Conservation (phyloP, 2,113 vertebrate species). For the Dicaeum eximium region DNA sequence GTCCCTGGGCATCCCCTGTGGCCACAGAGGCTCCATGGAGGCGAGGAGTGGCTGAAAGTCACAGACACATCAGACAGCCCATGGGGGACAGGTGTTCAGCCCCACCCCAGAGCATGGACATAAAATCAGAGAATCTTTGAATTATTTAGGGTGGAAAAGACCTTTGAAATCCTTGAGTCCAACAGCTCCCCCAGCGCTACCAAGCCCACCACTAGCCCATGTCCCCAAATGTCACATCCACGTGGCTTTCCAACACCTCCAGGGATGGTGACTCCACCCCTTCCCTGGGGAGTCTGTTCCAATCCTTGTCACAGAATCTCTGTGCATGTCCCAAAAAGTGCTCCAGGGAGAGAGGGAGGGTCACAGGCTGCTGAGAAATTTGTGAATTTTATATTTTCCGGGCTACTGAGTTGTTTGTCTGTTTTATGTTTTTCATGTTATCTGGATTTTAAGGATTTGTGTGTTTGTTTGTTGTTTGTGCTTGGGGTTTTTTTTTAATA, state of each 20-base stretch:
- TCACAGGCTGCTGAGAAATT: neutral
- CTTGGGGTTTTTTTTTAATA: neutral
- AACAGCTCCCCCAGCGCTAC: neutral
- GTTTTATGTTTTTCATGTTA: neutral
- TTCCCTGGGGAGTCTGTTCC: neutral
- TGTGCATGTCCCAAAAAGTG: neutral
- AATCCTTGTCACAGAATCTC: neutral
- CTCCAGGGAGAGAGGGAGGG: neutral
- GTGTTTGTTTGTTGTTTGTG: neutral
- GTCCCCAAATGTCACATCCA: neutral
- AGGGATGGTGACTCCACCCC: neutral
- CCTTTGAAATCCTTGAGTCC: neutral
- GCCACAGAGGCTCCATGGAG: neutral
- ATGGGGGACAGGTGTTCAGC: rapidly evolving
- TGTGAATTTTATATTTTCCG: neutral
- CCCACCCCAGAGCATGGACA: rapidly evolving
- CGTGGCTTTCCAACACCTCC: rapidly evolving
- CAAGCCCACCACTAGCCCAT: neutral
- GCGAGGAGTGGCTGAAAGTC: neutral
- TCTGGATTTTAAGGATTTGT: neutral
- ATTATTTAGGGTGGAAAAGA: neutral
- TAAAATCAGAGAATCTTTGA: neutral
- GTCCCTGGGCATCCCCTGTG: neutral
- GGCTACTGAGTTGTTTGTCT: neutral
- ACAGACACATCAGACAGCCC: neutral